A percentile compares a stretch with the other conserved stretches of the same genome.
Evolutionary conservation across 2,113 vertebrate species (phyloP).

Genomic region (Bagarius yarrelli): DNA sequence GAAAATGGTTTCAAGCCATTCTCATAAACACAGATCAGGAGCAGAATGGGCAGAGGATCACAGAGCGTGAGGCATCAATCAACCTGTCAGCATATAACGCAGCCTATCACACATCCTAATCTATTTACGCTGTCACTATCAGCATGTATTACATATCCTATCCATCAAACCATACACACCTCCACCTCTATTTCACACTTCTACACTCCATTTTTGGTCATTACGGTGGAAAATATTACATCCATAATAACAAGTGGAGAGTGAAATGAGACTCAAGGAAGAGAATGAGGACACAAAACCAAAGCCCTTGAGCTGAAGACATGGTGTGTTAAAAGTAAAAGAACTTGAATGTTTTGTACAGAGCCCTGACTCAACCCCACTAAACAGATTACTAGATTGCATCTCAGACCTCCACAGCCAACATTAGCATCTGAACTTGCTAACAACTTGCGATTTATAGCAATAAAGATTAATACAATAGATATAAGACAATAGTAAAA

Average conservation of each 20-base stretch:
- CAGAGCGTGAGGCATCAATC: slow-evolving; percentile 31
- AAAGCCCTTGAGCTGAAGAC: too few relatives aligned
- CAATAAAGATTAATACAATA: too few relatives aligned
- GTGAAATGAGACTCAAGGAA: slow-evolving; percentile 21
- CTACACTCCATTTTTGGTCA: slow-evolving; percentile 12
- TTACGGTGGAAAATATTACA: slow-evolving; percentile 16
- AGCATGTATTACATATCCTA: slow-evolving; percentile 23
- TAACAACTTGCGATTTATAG: too few relatives aligned
- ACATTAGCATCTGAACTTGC: too few relatives aligned
- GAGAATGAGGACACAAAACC: not conserved
- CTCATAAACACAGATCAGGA: slow-evolving; percentile 10
- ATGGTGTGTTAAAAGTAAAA: too few relatives aligned
- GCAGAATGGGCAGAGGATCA: slow-evolving; percentile 4
- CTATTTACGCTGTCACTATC: slow-evolving; percentile 39
- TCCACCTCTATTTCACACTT: slow-evolving; percentile 10
- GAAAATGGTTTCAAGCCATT: slow-evolving; percentile 4
- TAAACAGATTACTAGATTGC: too few relatives aligned
- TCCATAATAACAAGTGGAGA: slow-evolving; percentile 27
- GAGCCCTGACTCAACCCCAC: too few relatives aligned
- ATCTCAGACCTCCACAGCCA: too few relatives aligned
- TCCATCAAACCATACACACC: not conserved
- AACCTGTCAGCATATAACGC: slow-evolving; percentile 22
- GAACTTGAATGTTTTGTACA: too few relatives aligned
- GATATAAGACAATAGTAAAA: too few relatives aligned
- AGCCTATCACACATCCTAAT: slow-evolving; percentile 42